These are phyloP conservation scores for Turdus rufiventris DNA, from an alignment of 2,113 vertebrate species.

Conservation along the genomic window DNA sequence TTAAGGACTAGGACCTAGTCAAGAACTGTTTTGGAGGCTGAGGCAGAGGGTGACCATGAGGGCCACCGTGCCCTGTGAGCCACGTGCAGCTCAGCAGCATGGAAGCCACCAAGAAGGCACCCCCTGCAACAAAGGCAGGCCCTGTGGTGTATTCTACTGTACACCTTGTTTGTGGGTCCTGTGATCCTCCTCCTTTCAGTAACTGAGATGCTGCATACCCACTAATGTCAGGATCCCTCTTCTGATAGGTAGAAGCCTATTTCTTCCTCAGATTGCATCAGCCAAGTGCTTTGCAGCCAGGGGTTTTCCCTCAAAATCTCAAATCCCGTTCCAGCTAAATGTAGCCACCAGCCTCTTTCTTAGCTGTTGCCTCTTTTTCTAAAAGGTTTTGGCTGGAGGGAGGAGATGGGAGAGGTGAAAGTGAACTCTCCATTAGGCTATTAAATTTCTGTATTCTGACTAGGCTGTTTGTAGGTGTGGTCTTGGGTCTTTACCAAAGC, in stretches of 20 bases:
- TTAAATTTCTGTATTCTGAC: background rate
- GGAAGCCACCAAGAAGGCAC: background rate
- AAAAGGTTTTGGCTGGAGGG: background rate
- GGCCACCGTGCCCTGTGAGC: background rate
- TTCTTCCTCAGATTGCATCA: conserved; percentile 65
- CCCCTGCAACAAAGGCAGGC: fast-evolving
- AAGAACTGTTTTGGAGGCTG: background rate
- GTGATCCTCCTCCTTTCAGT: background rate
- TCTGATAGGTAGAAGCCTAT: background rate
- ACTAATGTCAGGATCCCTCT: background rate
- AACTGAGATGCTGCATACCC: background rate
- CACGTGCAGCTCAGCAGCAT: background rate
- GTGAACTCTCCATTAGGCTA: background rate
- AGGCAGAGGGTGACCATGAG: background rate
- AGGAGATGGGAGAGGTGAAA: background rate
- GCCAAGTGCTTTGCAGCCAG: background rate
- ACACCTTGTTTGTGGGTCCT: background rate
- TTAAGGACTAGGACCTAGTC: background rate
- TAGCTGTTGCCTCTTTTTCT: background rate
- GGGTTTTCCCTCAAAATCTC: conserved; percentile 44
- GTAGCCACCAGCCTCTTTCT: conserved; percentile 7
- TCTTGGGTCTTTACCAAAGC: background rate
- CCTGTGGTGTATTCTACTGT: background rate
- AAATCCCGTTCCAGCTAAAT: conserved; percentile 44
- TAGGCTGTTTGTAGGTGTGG: background rate